Base-by-base conservation (phyloP, 2,888 invertebrate genomes). In the Bursaphelenchus okinawaensis region DNA sequence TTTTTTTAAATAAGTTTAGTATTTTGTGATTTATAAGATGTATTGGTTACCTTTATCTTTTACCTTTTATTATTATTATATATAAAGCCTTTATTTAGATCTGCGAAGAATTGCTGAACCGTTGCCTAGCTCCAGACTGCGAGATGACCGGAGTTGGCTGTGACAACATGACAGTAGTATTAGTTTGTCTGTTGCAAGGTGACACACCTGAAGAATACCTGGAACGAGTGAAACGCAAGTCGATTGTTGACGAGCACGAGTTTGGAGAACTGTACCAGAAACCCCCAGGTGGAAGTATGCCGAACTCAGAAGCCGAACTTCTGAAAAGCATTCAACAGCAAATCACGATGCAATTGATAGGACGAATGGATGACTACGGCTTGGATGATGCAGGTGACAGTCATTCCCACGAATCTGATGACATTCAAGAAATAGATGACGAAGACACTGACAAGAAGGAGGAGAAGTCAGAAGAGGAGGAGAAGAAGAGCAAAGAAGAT, bases 151-250 rank as follows among this genome's bases (percentile, higher is more conserved):
- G 69, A 4, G 54, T 69, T n/a, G 69, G 69, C 29, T 69, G 95
- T 84, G 96, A 98, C 86, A 98, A 98, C 86, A 98, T 98, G 96
- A 96, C 96, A 23, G 94, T 93, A 4, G 94, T 63, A 91, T 91
- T 81, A 7, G 73, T 81, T 24, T 76, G 77, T 56, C 65, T 81
- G 19, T 63, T 50, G 23, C 67, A 62, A 58, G 66, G 63, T 8
- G 61, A 60, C 28, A 19, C 56, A n/a, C 20, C 23, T 7, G 74
- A 68, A 8, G 62, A 60, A 6, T 71, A 73, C 50, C 27, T 67
- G 16, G 26, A 52, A 29, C 52, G 63, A n/a, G 61, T 69, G 12
- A 9, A 59, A 23, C 60, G 60, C 1, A 26, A 26, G 28, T 27
- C 60, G 19, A 19, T 24, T 23, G 60, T 23, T 9, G 52, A 20